A percentile compares a stretch with the other conserved stretches of the same genome.
phyloP scores from a whole-genome alignment of 2,888 invertebrate species.

The Stramonita haemastoma region DNA sequence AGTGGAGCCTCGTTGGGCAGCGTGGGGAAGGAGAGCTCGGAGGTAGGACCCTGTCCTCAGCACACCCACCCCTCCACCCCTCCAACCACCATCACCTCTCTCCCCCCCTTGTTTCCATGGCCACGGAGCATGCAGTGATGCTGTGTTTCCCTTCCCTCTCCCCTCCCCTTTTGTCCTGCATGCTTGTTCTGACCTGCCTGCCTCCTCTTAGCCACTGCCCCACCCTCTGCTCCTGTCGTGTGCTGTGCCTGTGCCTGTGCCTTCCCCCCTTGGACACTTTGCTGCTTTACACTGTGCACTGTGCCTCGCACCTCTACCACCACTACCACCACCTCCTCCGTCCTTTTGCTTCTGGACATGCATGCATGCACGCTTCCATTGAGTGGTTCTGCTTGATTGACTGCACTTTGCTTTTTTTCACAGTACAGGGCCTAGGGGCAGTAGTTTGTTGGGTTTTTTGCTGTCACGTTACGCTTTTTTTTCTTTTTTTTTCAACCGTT shows the following conservation, averaged over 20 bases:
- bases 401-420: constrained; percentile 1
- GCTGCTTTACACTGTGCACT: constrained; percentile 23
- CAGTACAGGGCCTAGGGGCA: not conserved
- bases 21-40: not conserved
- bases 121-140: not conserved
- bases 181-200: constrained; percentile 3
- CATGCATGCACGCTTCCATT: constrained; percentile 18
- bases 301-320: not conserved
- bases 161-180: not conserved
- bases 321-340: not conserved
- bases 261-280: not conserved
- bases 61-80: not conserved
- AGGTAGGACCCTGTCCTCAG: not conserved
- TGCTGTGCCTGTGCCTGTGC: no score
- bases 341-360: not conserved
- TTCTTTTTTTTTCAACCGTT: no score
- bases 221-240: no score
- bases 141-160: not conserved
- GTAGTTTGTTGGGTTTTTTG: not conserved
- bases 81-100: no score
- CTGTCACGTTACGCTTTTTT: not conserved
- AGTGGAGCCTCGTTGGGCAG: not conserved
- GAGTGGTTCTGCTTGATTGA: constrained; percentile 21
- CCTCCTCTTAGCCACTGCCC: not conserved
- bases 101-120: not conserved